phyloP scores from a whole-genome alignment of 1,140 invertebrate genomes.

The Aradophagus sp. region DNA sequence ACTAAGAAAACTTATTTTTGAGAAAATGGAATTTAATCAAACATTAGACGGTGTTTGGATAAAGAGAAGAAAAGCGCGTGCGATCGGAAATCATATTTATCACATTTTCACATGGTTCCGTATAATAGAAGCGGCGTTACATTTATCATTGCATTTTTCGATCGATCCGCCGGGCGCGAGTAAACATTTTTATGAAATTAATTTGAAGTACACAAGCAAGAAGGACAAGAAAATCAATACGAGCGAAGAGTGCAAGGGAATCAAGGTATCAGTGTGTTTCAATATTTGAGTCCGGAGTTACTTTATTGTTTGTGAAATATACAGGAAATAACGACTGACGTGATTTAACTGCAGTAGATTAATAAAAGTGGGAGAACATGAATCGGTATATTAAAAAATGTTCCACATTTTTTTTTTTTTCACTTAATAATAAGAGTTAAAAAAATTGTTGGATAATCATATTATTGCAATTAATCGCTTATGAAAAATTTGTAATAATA shows the following conservation, averaged over 20 bases:
- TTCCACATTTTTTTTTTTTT: too few relatives aligned
- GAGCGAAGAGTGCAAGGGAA: slow-evolving; percentile 33
- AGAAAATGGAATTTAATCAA: neutral
- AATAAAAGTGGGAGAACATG: too few relatives aligned
- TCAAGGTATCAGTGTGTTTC: slow-evolving; percentile 50
- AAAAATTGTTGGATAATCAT: too few relatives aligned
- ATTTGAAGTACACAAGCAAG: slow-evolving; percentile 46
- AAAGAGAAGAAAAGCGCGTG: too few relatives aligned
- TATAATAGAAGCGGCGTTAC: neutral
- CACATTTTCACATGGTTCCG: too few relatives aligned
- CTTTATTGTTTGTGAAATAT: slow-evolving; percentile 41
- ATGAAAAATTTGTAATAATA: too few relatives aligned
- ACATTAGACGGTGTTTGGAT: too few relatives aligned
- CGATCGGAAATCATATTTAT: too few relatives aligned
- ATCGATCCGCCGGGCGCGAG: slow-evolving; percentile 18
- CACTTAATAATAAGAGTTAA: too few relatives aligned
- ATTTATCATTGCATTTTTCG: slow-evolving; percentile 38
- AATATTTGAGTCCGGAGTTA: slow-evolving; percentile 42
- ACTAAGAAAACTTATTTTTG: neutral
- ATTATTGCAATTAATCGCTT: too few relatives aligned
- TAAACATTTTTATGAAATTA: slow-evolving; percentile 54
- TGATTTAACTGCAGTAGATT: slow-evolving; percentile 7
- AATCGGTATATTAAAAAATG: too few relatives aligned
- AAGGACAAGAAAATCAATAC: slow-evolving; percentile 46
- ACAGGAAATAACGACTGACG: slow-evolving; percentile 21